These are phyloP conservation scores for Eupithecia inturbata DNA, from an alignment of 2,888 invertebrate genomes.

Conservation along the genomic window DNA sequence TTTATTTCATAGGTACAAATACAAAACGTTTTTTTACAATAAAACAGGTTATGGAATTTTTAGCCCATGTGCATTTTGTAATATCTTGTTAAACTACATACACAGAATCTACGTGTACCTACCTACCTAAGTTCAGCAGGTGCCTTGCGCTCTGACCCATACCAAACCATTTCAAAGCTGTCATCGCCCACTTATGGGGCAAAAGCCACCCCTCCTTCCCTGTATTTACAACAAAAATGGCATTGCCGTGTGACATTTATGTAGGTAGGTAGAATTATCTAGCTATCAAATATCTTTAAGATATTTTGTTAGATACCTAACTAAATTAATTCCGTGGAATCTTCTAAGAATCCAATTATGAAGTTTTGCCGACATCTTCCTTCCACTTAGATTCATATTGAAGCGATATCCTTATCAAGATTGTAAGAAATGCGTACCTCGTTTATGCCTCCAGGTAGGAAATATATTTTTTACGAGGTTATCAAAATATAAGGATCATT, in stretches of 20 bases:
- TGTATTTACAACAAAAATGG: not conserved
- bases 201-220: not conserved
- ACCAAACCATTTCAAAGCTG: not conserved
- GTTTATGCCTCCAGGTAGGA: not conserved
- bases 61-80: too few relatives aligned
- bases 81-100: too few relatives aligned
- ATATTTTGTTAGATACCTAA: conserved; percentile 1
- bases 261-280: not conserved
- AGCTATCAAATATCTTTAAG: not conserved
- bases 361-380: not conserved
- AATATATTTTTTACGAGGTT: not conserved
- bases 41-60: too few relatives aligned
- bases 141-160: not conserved
- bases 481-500: not conserved
- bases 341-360: conserved; percentile 10
- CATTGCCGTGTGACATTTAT: not conserved
- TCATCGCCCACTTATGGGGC: not conserved
- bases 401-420: not conserved
- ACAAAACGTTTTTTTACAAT: too few relatives aligned
- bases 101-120: too few relatives aligned
- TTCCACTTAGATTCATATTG: conserved; percentile 4
- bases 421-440: not conserved
- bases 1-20: too few relatives aligned
- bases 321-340: conserved; percentile 1
- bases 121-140: not conserved